These are phyloP conservation scores for Chrosomus eos DNA, from an alignment of 2,797 vertebrate genomes.

Conservation along the genomic window DNA sequence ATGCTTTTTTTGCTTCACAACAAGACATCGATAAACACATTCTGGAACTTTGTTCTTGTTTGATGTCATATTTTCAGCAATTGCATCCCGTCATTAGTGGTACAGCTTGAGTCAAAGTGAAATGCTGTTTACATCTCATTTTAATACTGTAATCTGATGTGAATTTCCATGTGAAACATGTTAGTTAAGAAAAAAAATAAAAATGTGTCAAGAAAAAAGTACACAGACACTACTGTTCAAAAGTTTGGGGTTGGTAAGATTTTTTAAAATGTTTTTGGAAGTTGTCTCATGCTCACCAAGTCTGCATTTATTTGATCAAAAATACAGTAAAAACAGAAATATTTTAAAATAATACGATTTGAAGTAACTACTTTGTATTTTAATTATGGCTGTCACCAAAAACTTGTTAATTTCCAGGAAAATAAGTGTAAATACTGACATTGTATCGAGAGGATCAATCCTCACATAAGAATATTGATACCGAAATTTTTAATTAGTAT, in stretches of 20 bases:
- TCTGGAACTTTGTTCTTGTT: not conserved
- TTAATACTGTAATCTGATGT: not conserved
- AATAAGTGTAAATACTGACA: not conserved
- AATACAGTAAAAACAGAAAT: not conserved
- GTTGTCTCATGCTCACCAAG: not conserved
- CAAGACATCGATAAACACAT: slow-evolving; percentile 13
- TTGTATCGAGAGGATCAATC: too few relatives aligned
- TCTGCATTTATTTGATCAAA: not conserved
- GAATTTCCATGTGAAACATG: not conserved
- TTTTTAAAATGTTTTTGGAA: not conserved
- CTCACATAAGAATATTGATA: too few relatives aligned
- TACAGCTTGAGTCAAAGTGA: not conserved
- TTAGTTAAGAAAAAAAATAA: not conserved
- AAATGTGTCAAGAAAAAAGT: not conserved
- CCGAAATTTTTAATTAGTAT: too few relatives aligned
- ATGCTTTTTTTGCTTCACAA: slow-evolving; percentile 4
- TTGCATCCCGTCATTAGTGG: not conserved
- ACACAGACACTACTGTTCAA: not conserved
- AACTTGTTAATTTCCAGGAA: not conserved
- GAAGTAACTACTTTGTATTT: not conserved
- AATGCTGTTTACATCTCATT: not conserved
- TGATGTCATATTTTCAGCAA: not conserved
- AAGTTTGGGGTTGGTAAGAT: not conserved
- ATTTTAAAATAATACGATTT: not conserved
- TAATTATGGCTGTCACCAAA: not conserved